phyloP scores from a whole-genome alignment of 2,888 invertebrate genomes.

The Neelides folsomi region DNA sequence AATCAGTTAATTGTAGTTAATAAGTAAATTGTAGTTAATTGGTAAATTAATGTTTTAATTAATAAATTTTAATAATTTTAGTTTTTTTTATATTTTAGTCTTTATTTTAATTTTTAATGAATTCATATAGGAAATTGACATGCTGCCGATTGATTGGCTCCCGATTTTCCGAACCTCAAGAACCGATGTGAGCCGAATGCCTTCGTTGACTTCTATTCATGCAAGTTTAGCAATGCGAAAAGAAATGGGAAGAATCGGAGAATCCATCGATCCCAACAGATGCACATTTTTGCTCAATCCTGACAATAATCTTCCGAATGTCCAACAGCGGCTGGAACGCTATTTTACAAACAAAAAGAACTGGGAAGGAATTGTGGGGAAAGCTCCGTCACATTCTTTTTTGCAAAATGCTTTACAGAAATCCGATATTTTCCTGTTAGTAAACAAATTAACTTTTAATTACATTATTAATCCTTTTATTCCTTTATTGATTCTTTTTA shows the following conservation, averaged over 20 bases:
- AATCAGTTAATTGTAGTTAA: background rate
- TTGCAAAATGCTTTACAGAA: constrained; percentile 46
- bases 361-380: constrained; percentile 50
- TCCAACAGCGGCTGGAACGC: constrained; percentile 49
- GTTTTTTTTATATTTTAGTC: background rate
- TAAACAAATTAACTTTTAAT: too few species aligned
- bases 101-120: constrained; percentile 31
- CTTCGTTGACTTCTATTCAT: constrained; percentile 44
- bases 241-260: constrained; percentile 7
- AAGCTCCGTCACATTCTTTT: constrained; percentile 44
- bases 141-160: constrained; percentile 66
- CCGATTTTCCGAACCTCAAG: constrained; percentile 52
- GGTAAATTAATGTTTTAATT: background rate
- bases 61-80: background rate
- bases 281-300: constrained; percentile 56
- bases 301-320: constrained; percentile 50
- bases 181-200: constrained; percentile 50
- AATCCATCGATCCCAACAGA: constrained; percentile 18
- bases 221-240: constrained; percentile 28
- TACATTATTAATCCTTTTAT: too few species aligned
- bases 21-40: background rate
- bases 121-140: constrained; percentile 50
- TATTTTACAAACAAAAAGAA: constrained; percentile 45
- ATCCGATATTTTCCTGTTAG: constrained; percentile 54
- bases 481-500: too few species aligned